These are phyloP conservation scores for Aptenodytes forsteri DNA, from an alignment of 2,113 vertebrate genomes.

Conservation along the genomic window DNA sequence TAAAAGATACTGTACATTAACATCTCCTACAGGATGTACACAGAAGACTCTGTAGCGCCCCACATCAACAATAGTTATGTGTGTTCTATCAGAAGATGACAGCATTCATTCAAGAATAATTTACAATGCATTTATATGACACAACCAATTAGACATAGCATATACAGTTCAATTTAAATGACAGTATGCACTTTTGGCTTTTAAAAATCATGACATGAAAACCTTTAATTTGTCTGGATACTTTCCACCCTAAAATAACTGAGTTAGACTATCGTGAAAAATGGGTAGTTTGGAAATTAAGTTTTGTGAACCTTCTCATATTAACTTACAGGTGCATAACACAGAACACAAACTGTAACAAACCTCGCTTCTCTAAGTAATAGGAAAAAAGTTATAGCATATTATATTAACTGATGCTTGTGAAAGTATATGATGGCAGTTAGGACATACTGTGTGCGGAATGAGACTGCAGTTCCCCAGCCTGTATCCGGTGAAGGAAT, in stretches of 20 bases:
- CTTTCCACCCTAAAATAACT: neutral
- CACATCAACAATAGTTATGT: neutral
- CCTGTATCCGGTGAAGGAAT: neutral
- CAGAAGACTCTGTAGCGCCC: neutral
- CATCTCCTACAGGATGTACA: slow-evolving; percentile 1
- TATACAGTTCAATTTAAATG: neutral
- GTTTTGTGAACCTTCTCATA: neutral
- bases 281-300: neutral
- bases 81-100: neutral
- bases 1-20: neutral
- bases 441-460: neutral
- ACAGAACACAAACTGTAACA: neutral
- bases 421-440: neutral
- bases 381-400: neutral
- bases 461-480: neutral
- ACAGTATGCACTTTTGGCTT: neutral
- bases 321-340: neutral
- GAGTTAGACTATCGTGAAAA: neutral
- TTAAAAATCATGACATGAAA: neutral
- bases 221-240: neutral
- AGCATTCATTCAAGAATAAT: neutral
- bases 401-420: neutral
- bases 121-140: neutral
- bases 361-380: neutral
- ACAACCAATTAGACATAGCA: neutral